Base-by-base conservation (phyloP, 2,888 invertebrate genomes). In the Calliopum simillimum region DNA sequence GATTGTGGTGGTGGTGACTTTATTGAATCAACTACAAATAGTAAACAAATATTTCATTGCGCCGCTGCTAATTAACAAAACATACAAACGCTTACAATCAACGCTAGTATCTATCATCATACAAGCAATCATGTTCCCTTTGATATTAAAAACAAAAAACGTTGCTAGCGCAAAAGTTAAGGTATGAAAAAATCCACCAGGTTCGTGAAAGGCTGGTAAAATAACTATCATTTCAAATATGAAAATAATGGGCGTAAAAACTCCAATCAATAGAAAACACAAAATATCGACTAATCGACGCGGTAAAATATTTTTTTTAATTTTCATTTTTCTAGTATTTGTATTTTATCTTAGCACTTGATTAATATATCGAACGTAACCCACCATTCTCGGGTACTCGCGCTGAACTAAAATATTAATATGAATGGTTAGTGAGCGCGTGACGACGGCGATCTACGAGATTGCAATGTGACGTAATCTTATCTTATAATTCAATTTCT, bases 31-130 rank as follows among this genome's bases (percentile, higher is more conserved):
- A 14, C 3, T 49, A 19, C 19, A 56, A 46, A n/a, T 33, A 56
- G 41, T 19, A 19, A 21, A n/a, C n/a, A 14, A 14, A 25, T 59
- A 12, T 25, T 33, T 33, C 33, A 33, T 33, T 33, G 4, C 21
- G 21, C 33, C 44, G 8, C 19, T n/a, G 41, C 5, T n/a, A 16
- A 51, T 16, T 19, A n/a, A 49, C 19, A 49, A 16, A 49, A n/a
- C n/a, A 49, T 12, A 51, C 16, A 11, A 14, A 65, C 55, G 75
- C 77, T 88, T 80, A 82, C 89, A 90, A 81, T 87, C 88, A 76
- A 92, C 92, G 79, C 93, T 94, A 16, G 93, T 93, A 79, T 96
- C 93, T 58, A 91, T 90, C 74, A 92, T 86, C 79, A 95, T 89
- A 23, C 93, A 89, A 78, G 90, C 93, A 44, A 93, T 87, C 80